These are phyloP conservation scores for Zaprionus obscuricornis DNA, from an alignment of 2,888 invertebrate genomes.

Conservation along the genomic window DNA sequence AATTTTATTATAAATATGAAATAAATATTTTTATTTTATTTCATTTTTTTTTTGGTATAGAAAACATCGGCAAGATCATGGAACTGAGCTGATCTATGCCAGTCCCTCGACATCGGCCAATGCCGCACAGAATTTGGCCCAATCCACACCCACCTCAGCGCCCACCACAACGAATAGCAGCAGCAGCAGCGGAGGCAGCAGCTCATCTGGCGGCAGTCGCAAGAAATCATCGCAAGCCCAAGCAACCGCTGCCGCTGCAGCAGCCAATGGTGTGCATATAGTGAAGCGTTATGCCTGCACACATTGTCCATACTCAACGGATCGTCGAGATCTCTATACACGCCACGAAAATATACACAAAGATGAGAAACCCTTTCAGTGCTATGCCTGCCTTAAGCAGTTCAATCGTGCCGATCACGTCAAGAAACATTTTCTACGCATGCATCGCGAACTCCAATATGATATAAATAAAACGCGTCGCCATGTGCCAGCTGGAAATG, in stretches of 20 bases:
- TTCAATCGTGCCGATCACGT: constrained; percentile 97
- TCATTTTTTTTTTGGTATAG: constrained; percentile 44
- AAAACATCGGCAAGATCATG: constrained; percentile 81
- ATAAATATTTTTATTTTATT: not conserved
- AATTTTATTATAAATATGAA: not conserved
- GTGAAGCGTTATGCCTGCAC: constrained; percentile 92
- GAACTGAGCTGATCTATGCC: constrained; percentile 77
- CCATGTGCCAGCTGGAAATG: constrained; percentile 80
- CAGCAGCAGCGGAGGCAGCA: constrained; percentile 64
- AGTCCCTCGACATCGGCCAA: constrained; percentile 79
- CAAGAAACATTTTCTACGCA: constrained; percentile 95
- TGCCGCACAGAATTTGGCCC: constrained; percentile 68
- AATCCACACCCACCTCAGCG: constrained; percentile 75
- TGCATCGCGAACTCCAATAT: constrained; percentile 95
- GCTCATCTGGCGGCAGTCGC: constrained; percentile 62
- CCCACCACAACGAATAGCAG: constrained; percentile 50
- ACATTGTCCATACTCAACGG: constrained; percentile 95
- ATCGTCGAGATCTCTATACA: constrained; percentile 94
- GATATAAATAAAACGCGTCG: constrained; percentile 92
- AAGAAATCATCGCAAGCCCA: constrained; percentile 69
- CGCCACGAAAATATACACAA: constrained; percentile 97
- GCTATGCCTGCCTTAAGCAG: constrained; percentile 95
- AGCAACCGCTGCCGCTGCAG: constrained; percentile 64
- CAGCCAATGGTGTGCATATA: constrained; percentile 80
- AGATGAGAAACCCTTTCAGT: constrained; percentile 96